phyloP scores from a whole-genome alignment of 2,113 vertebrate genomes.

The Platycercus adscitus region DNA sequence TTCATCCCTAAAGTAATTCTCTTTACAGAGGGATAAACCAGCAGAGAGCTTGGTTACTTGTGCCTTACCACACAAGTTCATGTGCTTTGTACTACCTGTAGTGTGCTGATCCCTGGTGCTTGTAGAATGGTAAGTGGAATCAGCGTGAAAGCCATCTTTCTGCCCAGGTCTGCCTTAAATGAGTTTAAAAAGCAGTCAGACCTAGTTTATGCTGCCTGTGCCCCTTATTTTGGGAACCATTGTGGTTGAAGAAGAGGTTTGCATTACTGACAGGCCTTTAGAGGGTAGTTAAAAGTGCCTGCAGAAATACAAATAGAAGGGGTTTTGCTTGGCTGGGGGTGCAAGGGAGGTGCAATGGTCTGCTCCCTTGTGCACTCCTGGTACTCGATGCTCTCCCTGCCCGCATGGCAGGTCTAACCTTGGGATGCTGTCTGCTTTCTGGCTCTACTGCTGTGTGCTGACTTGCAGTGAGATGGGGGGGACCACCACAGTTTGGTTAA shows the following conservation, averaged over 20 bases:
- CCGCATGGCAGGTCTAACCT: fast-evolving
- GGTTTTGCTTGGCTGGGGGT: background rate
- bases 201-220: background rate
- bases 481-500: background rate
- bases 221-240: background rate
- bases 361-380: background rate
- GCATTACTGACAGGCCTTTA: background rate
- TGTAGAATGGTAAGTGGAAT: background rate
- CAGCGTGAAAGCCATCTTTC: background rate
- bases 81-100: fast-evolving
- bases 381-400: background rate
- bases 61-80: background rate
- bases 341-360: background rate
- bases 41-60: background rate
- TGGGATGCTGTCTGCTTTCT: background rate
- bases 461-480: background rate
- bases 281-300: background rate
- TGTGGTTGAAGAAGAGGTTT: background rate
- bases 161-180: background rate
- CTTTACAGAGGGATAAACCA: background rate
- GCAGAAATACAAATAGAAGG: background rate
- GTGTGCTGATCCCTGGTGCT: background rate
- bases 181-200: background rate
- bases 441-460: background rate
- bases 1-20: background rate